Conservation (phyloP, 2,888 invertebrate genomes). For the Diadegma fenestrale region DNA sequence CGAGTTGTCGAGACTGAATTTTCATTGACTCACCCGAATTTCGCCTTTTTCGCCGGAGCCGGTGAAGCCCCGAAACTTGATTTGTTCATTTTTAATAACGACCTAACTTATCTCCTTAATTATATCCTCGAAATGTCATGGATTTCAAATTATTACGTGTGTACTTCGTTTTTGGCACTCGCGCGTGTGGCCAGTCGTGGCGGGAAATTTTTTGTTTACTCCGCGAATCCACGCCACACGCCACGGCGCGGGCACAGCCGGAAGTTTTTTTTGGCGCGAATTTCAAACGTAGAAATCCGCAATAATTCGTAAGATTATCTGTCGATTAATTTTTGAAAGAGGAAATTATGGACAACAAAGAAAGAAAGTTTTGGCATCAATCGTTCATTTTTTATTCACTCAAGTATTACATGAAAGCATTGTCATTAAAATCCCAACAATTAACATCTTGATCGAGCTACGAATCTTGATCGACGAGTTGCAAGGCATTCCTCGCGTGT, state of each 20-base stretch:
- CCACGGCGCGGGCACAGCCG: neutral
- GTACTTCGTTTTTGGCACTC: neutral
- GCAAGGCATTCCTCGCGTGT: slow-evolving; percentile 75
- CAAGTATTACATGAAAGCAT: slow-evolving; percentile 19
- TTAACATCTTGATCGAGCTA: slow-evolving; percentile 18
- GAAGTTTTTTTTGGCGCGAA: neutral
- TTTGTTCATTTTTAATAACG: slow-evolving; percentile 66
- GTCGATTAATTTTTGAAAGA: neutral
- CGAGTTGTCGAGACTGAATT: too few relatives aligned
- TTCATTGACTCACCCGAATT: slow-evolving; percentile 67
- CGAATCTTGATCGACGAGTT: slow-evolving; percentile 73
- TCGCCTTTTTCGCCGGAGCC: slow-evolving; percentile 69
- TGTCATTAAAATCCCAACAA: slow-evolving; percentile 33
- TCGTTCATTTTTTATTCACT: neutral
- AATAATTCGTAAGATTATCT: neutral
- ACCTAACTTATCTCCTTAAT: slow-evolving; percentile 14
- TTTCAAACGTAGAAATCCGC: neutral
- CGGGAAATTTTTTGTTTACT: slow-evolving; percentile 48
- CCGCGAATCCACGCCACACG: neutral
- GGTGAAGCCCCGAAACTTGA: slow-evolving; percentile 64
- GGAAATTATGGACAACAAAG: neutral
- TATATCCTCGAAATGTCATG: slow-evolving; percentile 26
- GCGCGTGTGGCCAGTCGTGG: slow-evolving; percentile 21
- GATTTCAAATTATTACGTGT: neutral
- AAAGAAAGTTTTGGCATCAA: too few relatives aligned